phyloP scores from a whole-genome alignment of 2,888 invertebrate species.

The Pristionchus maxplancki region DNA sequence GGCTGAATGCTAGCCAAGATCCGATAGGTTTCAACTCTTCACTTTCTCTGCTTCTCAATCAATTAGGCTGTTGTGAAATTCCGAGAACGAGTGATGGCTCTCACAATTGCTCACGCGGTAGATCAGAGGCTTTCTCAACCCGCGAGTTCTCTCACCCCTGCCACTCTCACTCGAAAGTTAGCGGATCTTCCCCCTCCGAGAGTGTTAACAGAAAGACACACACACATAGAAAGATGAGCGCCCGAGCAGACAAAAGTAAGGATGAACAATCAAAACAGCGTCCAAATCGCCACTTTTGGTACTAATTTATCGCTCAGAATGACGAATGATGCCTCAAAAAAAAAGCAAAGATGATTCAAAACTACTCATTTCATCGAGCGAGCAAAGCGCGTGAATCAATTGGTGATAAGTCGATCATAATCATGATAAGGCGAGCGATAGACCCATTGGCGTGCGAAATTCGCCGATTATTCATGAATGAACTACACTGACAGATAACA shows the following conservation, averaged over 20 bases:
- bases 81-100: background rate
- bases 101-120: background rate
- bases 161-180: background rate
- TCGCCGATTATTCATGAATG: background rate
- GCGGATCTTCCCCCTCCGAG: conserved; percentile 5
- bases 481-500: background rate
- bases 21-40: too few relatives aligned
- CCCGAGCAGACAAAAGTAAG: background rate
- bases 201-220: conserved; percentile 38
- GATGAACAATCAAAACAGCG: background rate
- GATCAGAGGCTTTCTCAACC: background rate
- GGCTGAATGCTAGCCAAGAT: too few relatives aligned
- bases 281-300: background rate
- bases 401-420: conserved; percentile 32
- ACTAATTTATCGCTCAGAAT: background rate
- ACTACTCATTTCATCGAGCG: background rate
- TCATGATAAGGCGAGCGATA: background rate
- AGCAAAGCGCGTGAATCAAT: background rate
- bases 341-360: background rate
- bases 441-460: conserved; percentile 10
- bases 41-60: background rate
- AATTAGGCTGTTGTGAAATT: too few relatives aligned
- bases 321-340: background rate
- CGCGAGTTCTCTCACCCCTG: conserved; percentile 12
- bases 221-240: background rate